Evolutionary conservation across 2,888 invertebrate species (phyloP).

Genomic region (Proisotoma minuta): DNA sequence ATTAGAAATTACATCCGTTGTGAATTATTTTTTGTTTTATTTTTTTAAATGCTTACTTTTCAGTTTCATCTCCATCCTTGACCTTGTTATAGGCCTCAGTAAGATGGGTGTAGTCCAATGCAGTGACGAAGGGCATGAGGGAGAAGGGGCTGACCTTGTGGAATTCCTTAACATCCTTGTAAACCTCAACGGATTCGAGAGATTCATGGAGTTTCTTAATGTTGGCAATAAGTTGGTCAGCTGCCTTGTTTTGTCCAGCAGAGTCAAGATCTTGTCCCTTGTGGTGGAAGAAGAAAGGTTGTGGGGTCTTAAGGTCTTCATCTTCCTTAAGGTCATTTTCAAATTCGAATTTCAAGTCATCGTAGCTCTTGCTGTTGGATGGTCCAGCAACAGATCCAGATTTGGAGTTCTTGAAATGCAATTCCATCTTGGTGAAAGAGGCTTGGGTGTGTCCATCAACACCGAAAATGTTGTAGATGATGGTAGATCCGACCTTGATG

Average conservation of each 20-base stretch:
- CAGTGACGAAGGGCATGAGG: conserved; percentile 36
- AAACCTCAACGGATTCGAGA: conserved; percentile 35
- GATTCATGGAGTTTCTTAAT: conserved; percentile 41
- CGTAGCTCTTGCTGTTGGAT: conserved; percentile 32
- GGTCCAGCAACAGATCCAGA: conserved; percentile 39
- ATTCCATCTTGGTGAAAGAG: conserved; percentile 25
- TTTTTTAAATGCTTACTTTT: conserved; percentile 36
- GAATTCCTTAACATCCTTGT: conserved; percentile 41
- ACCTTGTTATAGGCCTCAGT: conserved; percentile 32
- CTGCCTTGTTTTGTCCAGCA: conserved; percentile 33
- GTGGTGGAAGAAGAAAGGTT: conserved; percentile 46
- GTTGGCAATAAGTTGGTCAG: conserved; percentile 29
- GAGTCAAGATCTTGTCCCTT: conserved; percentile 35
- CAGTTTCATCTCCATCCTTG: conserved; percentile 39
- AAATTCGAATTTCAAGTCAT: conserved; percentile 43
- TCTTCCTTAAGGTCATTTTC: conserved; percentile 36
- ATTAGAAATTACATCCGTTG: too few species aligned
- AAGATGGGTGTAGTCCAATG: conserved; percentile 43
- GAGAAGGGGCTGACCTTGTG: conserved; percentile 42
- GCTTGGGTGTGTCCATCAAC: conserved; percentile 44
- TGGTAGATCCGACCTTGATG: conserved; percentile 32
- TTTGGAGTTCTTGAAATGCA: conserved; percentile 21
- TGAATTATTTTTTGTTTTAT: too few species aligned
- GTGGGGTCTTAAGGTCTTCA: conserved; percentile 40
- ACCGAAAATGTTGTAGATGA: conserved; percentile 42